Conservation (phyloP, 2,113 vertebrate species). For the Passer montanus region DNA sequence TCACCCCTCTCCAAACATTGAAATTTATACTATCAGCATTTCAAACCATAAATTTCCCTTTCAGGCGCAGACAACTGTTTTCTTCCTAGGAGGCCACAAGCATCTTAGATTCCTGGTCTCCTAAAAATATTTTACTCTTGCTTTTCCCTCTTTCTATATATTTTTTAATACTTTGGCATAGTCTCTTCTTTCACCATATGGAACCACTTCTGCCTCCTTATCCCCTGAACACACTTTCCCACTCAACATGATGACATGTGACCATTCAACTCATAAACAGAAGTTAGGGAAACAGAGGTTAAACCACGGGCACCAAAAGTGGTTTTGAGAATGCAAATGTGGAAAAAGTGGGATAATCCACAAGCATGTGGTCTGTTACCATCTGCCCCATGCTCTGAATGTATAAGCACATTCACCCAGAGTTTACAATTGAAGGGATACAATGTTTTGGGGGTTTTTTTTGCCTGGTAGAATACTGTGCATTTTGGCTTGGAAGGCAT, state of each 20-base stretch:
- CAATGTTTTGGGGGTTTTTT: not conserved
- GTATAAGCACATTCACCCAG: slow-evolving; percentile 34
- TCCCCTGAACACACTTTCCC: slow-evolving; percentile 66
- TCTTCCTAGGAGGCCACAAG: not conserved
- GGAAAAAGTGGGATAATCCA: slow-evolving; percentile 77
- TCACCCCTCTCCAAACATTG: not conserved
- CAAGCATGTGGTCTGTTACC: slow-evolving; percentile 76
- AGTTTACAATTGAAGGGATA: slow-evolving; percentile 43
- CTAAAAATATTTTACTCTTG: not conserved
- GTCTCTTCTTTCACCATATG: slow-evolving; percentile 18
- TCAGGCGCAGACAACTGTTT: not conserved
- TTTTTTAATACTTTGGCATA: slow-evolving; percentile 45
- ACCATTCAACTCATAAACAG: slow-evolving; percentile 74
- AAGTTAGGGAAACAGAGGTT: slow-evolving; percentile 78
- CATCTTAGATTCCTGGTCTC: not conserved
- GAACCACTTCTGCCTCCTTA: slow-evolving; percentile 66
- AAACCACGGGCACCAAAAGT: slow-evolving; percentile 74
- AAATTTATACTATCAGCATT: not conserved
- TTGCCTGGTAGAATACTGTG: slow-evolving; percentile 17
- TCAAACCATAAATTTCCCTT: not conserved
- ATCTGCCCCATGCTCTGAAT: slow-evolving; percentile 48
- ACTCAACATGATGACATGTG: slow-evolving; percentile 72
- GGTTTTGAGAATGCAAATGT: slow-evolving; percentile 72
- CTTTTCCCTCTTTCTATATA: not conserved
- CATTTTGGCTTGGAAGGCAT: slow-evolving; percentile 33